phyloP scores from a whole-genome alignment of 2,113 vertebrate species.

The Acrocephalus kingi region DNA sequence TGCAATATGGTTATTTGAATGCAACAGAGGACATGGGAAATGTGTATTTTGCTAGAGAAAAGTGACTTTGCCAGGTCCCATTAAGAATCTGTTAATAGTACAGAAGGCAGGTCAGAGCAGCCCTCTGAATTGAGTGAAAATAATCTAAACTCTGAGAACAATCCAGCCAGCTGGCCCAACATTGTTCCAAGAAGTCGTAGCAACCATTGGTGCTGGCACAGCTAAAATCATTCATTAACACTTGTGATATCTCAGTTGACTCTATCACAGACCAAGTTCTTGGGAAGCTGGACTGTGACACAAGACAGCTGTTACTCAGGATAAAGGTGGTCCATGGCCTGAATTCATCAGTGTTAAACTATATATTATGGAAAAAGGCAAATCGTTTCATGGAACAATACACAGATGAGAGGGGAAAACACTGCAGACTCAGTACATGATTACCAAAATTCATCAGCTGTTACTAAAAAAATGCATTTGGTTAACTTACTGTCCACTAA shows the following conservation, averaged over 20 bases:
- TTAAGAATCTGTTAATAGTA: constrained; percentile 15
- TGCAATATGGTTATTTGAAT: constrained; percentile 66
- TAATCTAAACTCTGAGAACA: background rate
- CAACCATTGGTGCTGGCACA: background rate
- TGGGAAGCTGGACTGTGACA: background rate
- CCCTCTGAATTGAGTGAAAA: background rate
- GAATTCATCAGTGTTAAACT: background rate
- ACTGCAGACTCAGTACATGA: background rate
- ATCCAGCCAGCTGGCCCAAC: background rate
- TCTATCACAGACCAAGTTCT: background rate
- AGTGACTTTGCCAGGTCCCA: background rate
- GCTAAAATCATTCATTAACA: background rate
- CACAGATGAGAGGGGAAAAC: background rate
- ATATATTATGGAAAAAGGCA: background rate
- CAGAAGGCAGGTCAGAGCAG: background rate
- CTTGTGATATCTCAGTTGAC: background rate
- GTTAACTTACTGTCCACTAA: background rate
- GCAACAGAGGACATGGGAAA: constrained; percentile 38
- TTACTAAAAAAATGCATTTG: background rate
- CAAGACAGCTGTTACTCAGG: background rate
- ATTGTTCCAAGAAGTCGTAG: background rate
- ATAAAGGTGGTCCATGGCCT: background rate
- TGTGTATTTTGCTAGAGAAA: constrained; percentile 11
- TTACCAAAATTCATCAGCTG: background rate
- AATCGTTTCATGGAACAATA: background rate